Evolutionary conservation across 2,888 invertebrate species (phyloP), one percentile per base, ranked within the genome.

Genomic region (Odontocerum albicorne): DNA sequence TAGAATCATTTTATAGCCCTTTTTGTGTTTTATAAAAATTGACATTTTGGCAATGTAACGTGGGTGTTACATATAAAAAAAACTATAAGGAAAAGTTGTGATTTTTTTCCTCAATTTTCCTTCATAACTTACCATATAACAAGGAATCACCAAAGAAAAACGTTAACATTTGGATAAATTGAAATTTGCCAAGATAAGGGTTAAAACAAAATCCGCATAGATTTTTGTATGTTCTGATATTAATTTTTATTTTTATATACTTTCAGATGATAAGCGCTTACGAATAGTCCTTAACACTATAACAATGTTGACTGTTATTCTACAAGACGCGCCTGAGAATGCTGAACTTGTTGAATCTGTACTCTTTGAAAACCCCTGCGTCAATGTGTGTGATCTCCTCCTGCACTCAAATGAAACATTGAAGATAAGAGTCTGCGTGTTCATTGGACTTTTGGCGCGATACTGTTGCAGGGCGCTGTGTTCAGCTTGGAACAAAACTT

Each of bases 311-410:
- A 87, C 85, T 46, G 86, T 88, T 8, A 80, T 91, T 2, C 70
- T 92, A 12, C 81, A 88, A 62, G 85, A 85, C 55, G 71, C 86
- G 13, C 90, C 92, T 0, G 88, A 90, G 65, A 87, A 90, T 66
- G 84, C 85, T 0, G 86, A 86, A 54, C 75, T 91, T 1, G 85
- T 92, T 0, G 88, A 89, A 66, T 84, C 83, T 64, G 83, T 92
- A 55, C 72, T 90, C 3, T 74, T 85, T 53, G 81, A 81, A 32
- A 61, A 70, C 2, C 71, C 71, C 2, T 73, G 72, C 51, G 62
- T 80, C 8, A 76, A 82, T 65, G 78, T 87, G 55, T 68, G 80
- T 32, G 67, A 67, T 21, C 73, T 87, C 45, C 68, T 87, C 51
- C 77, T 81, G 62, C 81, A 82, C 64, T 75, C 80, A 0, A 79